Evolutionary conservation across 2,113 vertebrate genomes (phyloP).

Genomic region (Seriola rivoliana): DNA sequence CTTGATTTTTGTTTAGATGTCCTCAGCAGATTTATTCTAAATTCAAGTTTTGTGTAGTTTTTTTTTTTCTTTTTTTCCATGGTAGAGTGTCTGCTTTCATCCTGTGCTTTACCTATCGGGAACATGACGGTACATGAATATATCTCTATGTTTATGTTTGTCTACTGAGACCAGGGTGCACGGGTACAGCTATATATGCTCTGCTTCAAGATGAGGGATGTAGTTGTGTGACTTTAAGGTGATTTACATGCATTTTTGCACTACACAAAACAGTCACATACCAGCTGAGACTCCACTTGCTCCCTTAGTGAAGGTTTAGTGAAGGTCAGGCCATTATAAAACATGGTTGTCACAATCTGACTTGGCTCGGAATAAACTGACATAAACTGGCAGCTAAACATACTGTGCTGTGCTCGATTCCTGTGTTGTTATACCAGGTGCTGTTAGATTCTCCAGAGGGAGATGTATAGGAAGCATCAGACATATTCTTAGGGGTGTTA

Average conservation of each 20-base stretch:
- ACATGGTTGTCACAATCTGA: neutral
- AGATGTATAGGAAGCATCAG: constrained; percentile 26
- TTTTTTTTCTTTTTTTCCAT: neutral
- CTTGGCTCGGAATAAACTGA: neutral
- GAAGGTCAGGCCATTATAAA: neutral
- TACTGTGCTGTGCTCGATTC: neutral
- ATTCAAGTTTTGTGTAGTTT: neutral
- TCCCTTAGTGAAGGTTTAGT: neutral
- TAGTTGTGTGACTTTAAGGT: constrained; percentile 19
- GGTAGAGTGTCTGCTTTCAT: constrained; percentile 5
- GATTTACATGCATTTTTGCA: constrained; percentile 33
- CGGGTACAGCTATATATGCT: constrained; percentile 6
- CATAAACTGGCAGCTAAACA: constrained; percentile 10
- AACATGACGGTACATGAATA: constrained; percentile 22
- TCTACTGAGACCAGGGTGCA: neutral
- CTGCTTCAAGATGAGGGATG: neutral
- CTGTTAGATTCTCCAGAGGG: constrained; percentile 32
- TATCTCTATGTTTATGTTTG: constrained; percentile 6
- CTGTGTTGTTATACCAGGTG: neutral
- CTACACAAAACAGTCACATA: neutral
- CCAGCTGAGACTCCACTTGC: neutral
- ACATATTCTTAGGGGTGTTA: neutral
- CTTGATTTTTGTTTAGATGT: neutral
- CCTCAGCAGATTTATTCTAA: neutral
- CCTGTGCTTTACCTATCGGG: neutral